Evolutionary conservation across 2,797 vertebrate genomes (phyloP), one percentile per base, ranked within the genome.

Genomic region (Acipenser ruthenus): DNA sequence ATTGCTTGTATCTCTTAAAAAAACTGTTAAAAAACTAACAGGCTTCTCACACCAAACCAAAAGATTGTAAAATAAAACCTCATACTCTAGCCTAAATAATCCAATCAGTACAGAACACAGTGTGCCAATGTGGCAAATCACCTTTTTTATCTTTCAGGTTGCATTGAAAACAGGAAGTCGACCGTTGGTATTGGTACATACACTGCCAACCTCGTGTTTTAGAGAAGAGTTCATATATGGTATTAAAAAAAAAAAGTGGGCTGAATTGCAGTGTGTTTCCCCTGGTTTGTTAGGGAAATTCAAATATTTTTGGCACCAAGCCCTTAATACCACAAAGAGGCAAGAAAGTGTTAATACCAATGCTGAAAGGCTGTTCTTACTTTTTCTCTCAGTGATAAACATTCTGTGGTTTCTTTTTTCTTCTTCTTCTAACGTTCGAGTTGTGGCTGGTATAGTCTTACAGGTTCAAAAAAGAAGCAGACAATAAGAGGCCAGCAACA

Each of bases 361-460:
- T 80, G 79, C 79, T 78, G 6, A 55, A 55, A 55, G 37, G 80
- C 83, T 84, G 84, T 81, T 80, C 75, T 84, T 83, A 83, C 84
- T 77, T 80, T 80, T 62, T 79, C 77, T 76, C 78, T 75, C 72
- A 75, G 75, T 70, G 82, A 83, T 86, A 79, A 84, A 79, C 76
- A 79, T 76, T 80, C 78, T 72, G 12, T 2, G 72, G 69, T 76
- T 83, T 84, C 80, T 82, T 70, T 84, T 87, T 81, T 77, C 23
- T 80, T 82, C 82, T 77, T 72, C 59, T 71, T 73, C 73, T 75
- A 89, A 88, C 82, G 80, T 82, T 79, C 84, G 73, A 69, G 72
- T 60, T 87, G 83, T 77, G 86, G 84, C 86, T 88, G 67, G 60
- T 37, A 37, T 18, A 18, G 18, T 18, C 18, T 18, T 18, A 18